Base-by-base conservation (phyloP, 2,888 invertebrate genomes). In the Rhabditophanes sp. region DNA sequence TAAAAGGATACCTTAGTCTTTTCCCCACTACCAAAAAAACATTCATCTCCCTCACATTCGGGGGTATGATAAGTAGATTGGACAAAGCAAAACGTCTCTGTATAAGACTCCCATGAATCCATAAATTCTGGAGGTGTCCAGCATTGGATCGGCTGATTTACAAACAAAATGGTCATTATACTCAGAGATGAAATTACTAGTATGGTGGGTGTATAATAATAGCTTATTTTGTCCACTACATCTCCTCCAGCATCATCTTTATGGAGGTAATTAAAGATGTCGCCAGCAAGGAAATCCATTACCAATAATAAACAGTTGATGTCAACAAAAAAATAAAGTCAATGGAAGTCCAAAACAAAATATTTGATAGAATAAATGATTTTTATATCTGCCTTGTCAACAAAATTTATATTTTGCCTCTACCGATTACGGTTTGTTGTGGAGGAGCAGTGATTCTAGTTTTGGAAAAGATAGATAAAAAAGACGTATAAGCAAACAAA, bases 81-180 rank as follows among this genome's bases (percentile, higher is more conserved):
- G 34, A 59, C 54, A 42, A 61, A 61, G 38, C 61, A 61, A 36
- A 51, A 57, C 5, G 56, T 60, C 33, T 61, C 61, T 5, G 58
- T 52, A 32, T 54, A 60, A 43, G 55, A 46, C 30, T 47, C 54
- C 54, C 54, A 54, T 4, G 49, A 39, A 21, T 56, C 53, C 16
- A 58, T 60, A 43, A 56, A 60, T 37, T 60, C 56, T 12, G 61
- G 53, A 7, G 60, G 60, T 12, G 61, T 58, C 61, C 60, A 59
- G 33, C 60, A 60, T 46, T 59, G 36, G 32, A 48, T 42, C 4
- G 45, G 29, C 1, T 35, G 30, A 8, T 39, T 38, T 11, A 42
- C 46, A 14, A 39, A 35, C 0, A 42, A 37, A 26, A n/a, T 37
- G 38, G 9, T 28, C 36, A 39, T 39, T 17, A 42, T 35, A 28